Conservation (phyloP, 2,113 vertebrate species). For the Trematocara marginatum region DNA sequence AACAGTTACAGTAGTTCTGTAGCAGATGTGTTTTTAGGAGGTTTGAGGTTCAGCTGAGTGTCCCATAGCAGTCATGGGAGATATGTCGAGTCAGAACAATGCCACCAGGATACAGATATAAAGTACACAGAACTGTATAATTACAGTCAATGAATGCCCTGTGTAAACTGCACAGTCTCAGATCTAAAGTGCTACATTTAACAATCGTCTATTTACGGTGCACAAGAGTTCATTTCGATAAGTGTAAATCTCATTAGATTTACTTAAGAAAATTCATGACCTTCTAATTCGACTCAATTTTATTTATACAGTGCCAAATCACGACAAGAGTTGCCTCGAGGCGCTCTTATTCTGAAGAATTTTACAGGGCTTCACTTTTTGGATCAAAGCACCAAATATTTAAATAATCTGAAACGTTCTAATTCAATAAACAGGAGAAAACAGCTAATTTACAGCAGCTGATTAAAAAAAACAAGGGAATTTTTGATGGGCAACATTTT, state of each 20-base stretch:
- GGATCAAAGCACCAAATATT: background rate
- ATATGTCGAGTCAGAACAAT: constrained; percentile 38
- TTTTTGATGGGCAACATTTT: background rate
- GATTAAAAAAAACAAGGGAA: background rate
- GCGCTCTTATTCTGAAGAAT: background rate
- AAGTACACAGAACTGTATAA: background rate
- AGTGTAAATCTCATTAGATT: background rate
- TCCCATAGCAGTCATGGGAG: constrained; percentile 47
- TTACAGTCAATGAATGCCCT: constrained; percentile 3
- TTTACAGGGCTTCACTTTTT: background rate
- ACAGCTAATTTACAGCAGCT: constrained; percentile 30
- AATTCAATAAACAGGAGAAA: background rate
- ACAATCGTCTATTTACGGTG: background rate
- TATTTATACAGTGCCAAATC: background rate
- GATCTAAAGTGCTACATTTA: constrained; percentile 61
- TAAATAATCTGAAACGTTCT: background rate
- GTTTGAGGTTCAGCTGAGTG: constrained; percentile 35
- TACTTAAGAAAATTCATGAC: background rate
- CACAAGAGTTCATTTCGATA: background rate
- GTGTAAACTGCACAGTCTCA: constrained; percentile 10
- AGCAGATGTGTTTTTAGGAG: constrained; percentile 44
- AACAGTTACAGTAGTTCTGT: constrained; percentile 56
- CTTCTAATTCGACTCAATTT: background rate
- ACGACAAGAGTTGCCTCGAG: background rate
- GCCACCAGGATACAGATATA: background rate